Evolutionary conservation across 2,797 vertebrate species (phyloP).

Genomic region (Kryptopterus vitreolus): DNA sequence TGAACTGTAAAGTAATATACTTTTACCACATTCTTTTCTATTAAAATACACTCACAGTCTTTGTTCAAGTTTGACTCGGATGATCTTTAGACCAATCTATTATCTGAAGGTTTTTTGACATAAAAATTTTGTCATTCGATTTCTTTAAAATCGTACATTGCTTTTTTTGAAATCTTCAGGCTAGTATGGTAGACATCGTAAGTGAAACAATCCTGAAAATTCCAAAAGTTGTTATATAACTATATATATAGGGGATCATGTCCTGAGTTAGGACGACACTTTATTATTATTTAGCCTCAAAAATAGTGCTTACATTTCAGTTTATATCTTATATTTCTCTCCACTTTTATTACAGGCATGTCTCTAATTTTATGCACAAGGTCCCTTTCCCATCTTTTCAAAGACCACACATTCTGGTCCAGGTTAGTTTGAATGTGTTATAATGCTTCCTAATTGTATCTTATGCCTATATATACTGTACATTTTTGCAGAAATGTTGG

Average conservation of each 20-base stretch:
- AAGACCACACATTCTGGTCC: conserved; percentile 95
- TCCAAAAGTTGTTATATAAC: too few species aligned
- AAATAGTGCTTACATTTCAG: background rate
- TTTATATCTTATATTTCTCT: conserved; percentile 8
- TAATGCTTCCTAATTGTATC: background rate
- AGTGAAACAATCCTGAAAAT: too few species aligned
- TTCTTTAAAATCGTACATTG: background rate
- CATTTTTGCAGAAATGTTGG: background rate
- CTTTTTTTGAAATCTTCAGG: background rate
- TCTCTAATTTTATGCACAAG: conserved; percentile 98
- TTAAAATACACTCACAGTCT: background rate
- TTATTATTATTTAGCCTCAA: background rate
- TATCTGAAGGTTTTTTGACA: background rate
- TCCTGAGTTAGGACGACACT: background rate
- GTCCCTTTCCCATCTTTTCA: conserved; percentile 96
- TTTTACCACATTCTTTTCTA: too few species aligned
- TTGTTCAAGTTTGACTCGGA: background rate
- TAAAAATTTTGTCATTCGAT: background rate
- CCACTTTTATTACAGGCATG: conserved; percentile 79
- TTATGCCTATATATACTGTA: background rate
- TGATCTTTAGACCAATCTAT: background rate
- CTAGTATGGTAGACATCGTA: background rate
- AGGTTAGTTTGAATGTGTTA: conserved; percentile 76
- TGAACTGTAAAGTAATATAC: too few species aligned
- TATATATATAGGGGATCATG: background rate